Conservation (phyloP, 2,797 vertebrate species). For the Rhinella marina region DNA sequence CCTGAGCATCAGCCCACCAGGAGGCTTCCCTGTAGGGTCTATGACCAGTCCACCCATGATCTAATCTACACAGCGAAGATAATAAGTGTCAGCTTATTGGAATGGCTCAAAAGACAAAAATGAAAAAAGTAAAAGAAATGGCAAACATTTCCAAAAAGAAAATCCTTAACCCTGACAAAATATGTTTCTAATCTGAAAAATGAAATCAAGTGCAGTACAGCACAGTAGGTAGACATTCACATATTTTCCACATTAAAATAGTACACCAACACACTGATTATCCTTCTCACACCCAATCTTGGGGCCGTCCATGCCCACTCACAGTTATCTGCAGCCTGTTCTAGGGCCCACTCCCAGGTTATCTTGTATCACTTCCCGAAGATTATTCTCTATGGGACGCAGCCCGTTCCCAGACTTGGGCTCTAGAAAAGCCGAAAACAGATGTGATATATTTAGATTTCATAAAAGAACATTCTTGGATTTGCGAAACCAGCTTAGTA, state of each 20-base stretch:
- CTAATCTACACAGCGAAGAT: too few relatives aligned
- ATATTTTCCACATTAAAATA: not conserved
- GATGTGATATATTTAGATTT: slow-evolving; percentile 60
- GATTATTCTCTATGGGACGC: slow-evolving; percentile 28
- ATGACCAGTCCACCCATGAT: too few relatives aligned
- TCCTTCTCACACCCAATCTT: not conserved
- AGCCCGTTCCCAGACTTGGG: slow-evolving; percentile 43
- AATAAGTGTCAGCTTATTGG: too few relatives aligned
- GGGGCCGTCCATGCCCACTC: not conserved
- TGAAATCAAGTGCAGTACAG: too few relatives aligned
- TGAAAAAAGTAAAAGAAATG: too few relatives aligned
- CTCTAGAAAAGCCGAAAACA: slow-evolving; percentile 39
- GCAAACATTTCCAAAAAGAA: too few relatives aligned
- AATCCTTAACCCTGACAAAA: too few relatives aligned
- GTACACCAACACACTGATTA: not conserved
- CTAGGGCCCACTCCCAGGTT: slow-evolving; percentile 33
- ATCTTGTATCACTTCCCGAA: slow-evolving; percentile 33
- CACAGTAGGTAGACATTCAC: not conserved
- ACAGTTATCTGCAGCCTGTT: slow-evolving; percentile 1
- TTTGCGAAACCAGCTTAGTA: slow-evolving; percentile 45
- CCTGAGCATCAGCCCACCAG: too few relatives aligned
- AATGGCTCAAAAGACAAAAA: too few relatives aligned
- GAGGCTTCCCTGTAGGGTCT: too few relatives aligned
- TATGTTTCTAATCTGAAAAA: too few relatives aligned
- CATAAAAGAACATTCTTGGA: slow-evolving; percentile 51